Evolutionary conservation across 2,888 invertebrate genomes (phyloP).

Genomic region (Drosophila diplacantha): DNA sequence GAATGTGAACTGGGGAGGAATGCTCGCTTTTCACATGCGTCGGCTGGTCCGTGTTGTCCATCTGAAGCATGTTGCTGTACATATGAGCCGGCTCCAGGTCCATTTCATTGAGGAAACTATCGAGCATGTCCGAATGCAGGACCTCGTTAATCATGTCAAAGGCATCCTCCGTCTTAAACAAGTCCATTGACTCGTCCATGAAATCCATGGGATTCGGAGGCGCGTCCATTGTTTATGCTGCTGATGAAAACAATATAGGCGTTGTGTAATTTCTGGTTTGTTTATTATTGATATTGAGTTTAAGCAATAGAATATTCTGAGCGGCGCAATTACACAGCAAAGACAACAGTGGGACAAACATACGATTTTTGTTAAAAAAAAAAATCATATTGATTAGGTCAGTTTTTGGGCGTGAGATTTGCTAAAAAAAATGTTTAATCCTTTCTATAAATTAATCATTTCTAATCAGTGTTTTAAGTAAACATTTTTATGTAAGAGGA

Average conservation of each 20-base stretch:
- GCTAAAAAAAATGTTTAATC: too few relatives aligned
- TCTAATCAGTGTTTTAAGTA: too few relatives aligned
- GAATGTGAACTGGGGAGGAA: conserved; percentile 50
- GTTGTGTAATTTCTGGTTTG: conserved; percentile 54
- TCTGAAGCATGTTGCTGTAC: conserved; percentile 58
- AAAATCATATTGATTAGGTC: neutral
- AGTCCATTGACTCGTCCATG: conserved; percentile 68
- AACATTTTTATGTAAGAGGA: too few relatives aligned
- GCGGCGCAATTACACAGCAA: conserved; percentile 58
- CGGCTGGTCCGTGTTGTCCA: conserved; percentile 45
- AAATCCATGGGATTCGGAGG: conserved; percentile 73
- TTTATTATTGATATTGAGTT: conserved; percentile 54
- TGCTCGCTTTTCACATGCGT: conserved; percentile 57
- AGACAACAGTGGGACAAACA: conserved; percentile 27
- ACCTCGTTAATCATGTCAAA: conserved; percentile 76
- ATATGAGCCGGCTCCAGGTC: conserved; percentile 70
- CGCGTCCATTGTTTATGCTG: conserved; percentile 52
- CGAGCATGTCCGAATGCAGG: conserved; percentile 75
- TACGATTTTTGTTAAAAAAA: neutral
- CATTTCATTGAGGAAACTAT: conserved; percentile 74
- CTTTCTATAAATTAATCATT: too few relatives aligned
- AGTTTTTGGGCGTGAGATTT: neutral
- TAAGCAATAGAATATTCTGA: conserved; percentile 20
- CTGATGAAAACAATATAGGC: conserved; percentile 35
- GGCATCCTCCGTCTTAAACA: conserved; percentile 76